These are phyloP conservation scores for Intoshia linei DNA, from an alignment of 1,140 invertebrate genomes.

Conservation along the genomic window DNA sequence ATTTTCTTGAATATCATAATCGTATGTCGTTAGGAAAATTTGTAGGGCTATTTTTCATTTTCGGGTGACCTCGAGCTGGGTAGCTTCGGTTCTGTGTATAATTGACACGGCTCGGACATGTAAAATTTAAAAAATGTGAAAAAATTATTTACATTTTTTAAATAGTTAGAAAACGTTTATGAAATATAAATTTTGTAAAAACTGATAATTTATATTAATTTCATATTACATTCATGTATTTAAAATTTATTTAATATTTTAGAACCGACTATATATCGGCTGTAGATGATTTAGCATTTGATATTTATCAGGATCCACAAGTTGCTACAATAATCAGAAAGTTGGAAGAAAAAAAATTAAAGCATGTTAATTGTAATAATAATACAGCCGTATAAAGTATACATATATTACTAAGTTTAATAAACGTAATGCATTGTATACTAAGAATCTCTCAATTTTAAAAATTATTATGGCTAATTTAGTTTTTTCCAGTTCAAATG, in stretches of 20 bases:
- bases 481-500: too few species aligned
- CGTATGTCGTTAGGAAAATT: too few species aligned
- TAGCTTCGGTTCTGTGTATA: too few species aligned
- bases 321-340: slow-evolving; percentile 49
- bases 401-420: too few species aligned
- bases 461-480: too few species aligned
- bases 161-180: background rate
- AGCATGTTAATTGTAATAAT: slow-evolving; percentile 32
- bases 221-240: background rate
- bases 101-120: too few species aligned
- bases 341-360: slow-evolving; percentile 48
- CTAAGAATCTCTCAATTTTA: too few species aligned
- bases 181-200: background rate
- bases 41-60: too few species aligned
- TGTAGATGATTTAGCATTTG: slow-evolving; percentile 67
- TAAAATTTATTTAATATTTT: slow-evolving; percentile 4
- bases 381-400: background rate
- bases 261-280: slow-evolving; percentile 37
- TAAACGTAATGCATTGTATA: too few species aligned
- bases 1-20: too few species aligned
- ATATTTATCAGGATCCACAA: slow-evolving; percentile 79
- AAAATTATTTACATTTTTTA: background rate
- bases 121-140: too few species aligned
- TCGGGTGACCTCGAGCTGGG: too few species aligned
- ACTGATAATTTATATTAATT: background rate